Evolutionary conservation across 2,797 vertebrate species (phyloP).

Genomic region (Helarctos malayanus): DNA sequence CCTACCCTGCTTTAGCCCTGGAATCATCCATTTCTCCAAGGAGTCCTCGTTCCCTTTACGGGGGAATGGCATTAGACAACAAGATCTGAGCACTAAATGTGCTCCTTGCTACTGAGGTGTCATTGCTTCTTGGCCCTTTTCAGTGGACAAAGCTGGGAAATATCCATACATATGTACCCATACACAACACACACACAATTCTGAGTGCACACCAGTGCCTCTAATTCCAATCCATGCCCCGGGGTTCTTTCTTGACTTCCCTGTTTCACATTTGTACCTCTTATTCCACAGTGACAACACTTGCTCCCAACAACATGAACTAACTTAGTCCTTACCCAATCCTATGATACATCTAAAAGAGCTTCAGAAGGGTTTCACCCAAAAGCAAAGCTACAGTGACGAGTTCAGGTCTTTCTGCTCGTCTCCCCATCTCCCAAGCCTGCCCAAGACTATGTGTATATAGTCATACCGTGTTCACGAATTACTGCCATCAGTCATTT

Average conservation of each 20-base stretch:
- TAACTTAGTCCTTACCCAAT: not conserved
- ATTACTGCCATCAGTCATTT: not conserved
- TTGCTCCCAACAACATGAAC: not conserved
- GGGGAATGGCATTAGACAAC: not conserved
- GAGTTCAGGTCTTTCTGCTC: not conserved
- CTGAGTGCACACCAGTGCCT: not conserved
- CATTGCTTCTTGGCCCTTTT: not conserved
- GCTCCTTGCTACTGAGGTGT: not conserved
- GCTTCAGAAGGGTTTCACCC: constrained; percentile 18
- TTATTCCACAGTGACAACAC: not conserved
- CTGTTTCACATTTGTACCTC: not conserved
- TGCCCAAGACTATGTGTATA: not conserved
- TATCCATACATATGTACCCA: not conserved
- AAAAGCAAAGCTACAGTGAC: not conserved
- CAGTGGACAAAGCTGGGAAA: not conserved
- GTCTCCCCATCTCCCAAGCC: not conserved
- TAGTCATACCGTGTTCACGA: not conserved
- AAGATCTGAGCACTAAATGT: not conserved
- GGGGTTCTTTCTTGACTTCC: not conserved
- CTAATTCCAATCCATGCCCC: not conserved
- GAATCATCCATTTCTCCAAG: not conserved
- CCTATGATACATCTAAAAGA: not conserved
- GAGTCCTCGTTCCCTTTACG: not conserved
- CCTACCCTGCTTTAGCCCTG: not conserved
- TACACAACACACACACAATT: not conserved